Conservation (phyloP, 2,797 vertebrate genomes). For the Gobio occitaniae region DNA sequence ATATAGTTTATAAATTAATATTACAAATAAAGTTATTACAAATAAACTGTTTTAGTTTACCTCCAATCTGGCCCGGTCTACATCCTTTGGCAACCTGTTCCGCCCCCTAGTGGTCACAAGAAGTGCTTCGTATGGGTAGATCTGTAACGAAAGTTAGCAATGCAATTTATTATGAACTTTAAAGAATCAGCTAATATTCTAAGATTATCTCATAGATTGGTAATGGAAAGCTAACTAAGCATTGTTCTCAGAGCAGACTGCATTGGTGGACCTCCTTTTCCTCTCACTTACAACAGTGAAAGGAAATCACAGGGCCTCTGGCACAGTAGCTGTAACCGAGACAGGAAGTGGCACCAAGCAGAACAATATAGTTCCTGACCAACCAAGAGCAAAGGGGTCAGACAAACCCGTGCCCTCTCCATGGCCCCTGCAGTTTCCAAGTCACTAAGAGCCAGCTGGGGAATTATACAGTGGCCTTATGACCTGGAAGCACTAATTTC, state of each 20-base stretch:
- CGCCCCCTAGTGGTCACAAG: slow-evolving; percentile 96
- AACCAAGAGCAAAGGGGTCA: slow-evolving; percentile 27
- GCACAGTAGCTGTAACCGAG: slow-evolving; percentile 40
- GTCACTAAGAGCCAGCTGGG: background rate
- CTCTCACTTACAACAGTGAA: slow-evolving; percentile 15
- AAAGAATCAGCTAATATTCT: background rate
- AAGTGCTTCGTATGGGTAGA: slow-evolving; percentile 94
- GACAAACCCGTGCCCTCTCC: slow-evolving; percentile 7
- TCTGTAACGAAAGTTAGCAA: slow-evolving; percentile 71
- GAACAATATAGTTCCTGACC: slow-evolving; percentile 37
- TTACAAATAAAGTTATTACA: background rate
- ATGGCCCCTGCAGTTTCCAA: background rate
- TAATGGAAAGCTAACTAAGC: slow-evolving; percentile 3
- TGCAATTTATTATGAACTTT: background rate
- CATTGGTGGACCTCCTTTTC: slow-evolving; percentile 10
- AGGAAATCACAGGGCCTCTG: slow-evolving; percentile 18
- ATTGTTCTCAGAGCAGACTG: background rate
- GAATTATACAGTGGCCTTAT: slow-evolving; percentile 36
- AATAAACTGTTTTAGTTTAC: slow-evolving; percentile 69
- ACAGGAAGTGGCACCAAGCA: slow-evolving; percentile 29
- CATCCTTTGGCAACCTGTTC: slow-evolving; percentile 93
- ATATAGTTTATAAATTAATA: background rate
- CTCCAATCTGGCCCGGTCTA: slow-evolving; percentile 93
- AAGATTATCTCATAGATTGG: background rate
- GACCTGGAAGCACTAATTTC: slow-evolving; percentile 43